A percentile compares a stretch with the other conserved stretches of the same genome.
Conservation (phyloP, 1,140 invertebrate genomes). For the Pseudomyrmex gracilis region DNA sequence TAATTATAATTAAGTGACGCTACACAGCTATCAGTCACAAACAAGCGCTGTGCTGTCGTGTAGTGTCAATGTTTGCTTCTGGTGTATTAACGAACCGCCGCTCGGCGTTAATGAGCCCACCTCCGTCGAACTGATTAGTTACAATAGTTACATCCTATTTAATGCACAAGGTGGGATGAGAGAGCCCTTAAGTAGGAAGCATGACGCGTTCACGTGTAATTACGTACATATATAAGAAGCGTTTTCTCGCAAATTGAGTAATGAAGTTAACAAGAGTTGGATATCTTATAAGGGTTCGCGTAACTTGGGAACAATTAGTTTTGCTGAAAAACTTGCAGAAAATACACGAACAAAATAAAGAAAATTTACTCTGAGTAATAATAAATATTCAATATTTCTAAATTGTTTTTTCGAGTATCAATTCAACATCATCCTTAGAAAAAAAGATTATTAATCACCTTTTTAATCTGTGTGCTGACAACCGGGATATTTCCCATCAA, state of each 20-base stretch:
- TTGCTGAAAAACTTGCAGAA: background rate
- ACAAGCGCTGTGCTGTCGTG: background rate
- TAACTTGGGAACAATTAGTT: background rate
- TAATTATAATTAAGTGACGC: constrained; percentile 6
- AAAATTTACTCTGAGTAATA: background rate
- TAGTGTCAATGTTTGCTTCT: constrained; percentile 24
- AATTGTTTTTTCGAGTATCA: background rate
- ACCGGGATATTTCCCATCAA: constrained; percentile 57
- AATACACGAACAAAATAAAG: background rate
- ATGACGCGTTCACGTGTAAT: constrained; percentile 60
- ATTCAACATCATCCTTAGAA: constrained; percentile 36
- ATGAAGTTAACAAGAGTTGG: constrained; percentile 18
- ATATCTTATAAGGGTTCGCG: background rate
- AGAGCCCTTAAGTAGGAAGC: constrained; percentile 63
- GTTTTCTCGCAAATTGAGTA: constrained; percentile 21
- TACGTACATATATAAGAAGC: constrained; percentile 26
- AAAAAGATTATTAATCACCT: constrained; percentile 43
- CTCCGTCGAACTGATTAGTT: constrained; percentile 51
- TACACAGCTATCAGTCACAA: background rate
- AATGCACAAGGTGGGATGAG: constrained; percentile 47
- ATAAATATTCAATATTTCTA: background rate
- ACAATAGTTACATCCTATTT: constrained; percentile 71
- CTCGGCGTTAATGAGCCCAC: constrained; percentile 46
- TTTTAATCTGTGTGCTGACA: constrained; percentile 69
- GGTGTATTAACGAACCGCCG: constrained; percentile 29